phyloP scores from a whole-genome alignment of 1,140 invertebrate genomes.

The Procambarus clarkii region DNA sequence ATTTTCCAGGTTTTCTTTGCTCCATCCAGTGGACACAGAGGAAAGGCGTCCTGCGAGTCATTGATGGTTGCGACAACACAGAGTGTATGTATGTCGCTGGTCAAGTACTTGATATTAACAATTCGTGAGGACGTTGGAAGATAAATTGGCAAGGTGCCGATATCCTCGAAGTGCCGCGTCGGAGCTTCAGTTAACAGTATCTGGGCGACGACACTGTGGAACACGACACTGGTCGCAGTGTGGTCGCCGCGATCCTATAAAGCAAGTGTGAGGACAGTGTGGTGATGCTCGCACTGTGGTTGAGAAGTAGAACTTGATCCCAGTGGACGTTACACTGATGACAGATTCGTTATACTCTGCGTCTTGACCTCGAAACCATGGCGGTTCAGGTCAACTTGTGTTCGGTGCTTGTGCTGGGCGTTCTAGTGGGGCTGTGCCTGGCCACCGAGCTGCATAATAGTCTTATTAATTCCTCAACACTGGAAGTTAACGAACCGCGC shows the following conservation, averaged over 20 bases:
- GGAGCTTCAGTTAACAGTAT: neutral
- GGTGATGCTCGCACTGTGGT: neutral
- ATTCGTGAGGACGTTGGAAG: neutral
- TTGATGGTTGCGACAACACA: neutral
- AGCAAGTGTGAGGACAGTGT: neutral
- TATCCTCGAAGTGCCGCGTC: neutral
- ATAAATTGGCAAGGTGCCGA: neutral
- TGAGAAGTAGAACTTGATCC: neutral
- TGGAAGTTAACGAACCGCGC: conserved; percentile 60
- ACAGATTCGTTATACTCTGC: neutral
- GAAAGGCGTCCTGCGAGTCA: neutral
- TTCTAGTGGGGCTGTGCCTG: conserved; percentile 35
- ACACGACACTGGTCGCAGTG: neutral
- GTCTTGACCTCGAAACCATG: conserved; percentile 22
- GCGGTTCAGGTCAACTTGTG: conserved; percentile 32
- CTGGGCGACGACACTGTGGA: neutral
- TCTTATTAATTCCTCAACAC: conserved; percentile 61
- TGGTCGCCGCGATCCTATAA: neutral
- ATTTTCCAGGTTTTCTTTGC: conserved; percentile 5
- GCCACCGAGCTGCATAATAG: conserved; percentile 56
- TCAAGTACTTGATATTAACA: neutral
- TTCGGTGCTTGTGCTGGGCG: conserved; percentile 22
- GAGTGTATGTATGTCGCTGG: neutral
- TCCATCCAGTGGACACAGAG: neutral
- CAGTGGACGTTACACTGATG: neutral